Base-by-base conservation (phyloP, 2,113 vertebrate species). In the Cervus canadensis region DNA sequence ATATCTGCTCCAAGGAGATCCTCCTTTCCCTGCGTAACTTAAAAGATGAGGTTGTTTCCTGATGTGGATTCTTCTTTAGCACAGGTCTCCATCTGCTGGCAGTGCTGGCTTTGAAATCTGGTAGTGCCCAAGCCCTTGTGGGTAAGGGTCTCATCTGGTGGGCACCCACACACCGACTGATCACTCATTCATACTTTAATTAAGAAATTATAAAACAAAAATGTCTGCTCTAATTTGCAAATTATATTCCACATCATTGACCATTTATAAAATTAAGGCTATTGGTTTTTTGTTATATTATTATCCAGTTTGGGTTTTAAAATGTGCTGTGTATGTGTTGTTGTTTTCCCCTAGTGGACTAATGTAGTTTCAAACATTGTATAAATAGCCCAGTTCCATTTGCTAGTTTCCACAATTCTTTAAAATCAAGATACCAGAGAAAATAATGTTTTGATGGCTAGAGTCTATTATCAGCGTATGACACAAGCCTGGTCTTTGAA, bases 391-490 rank as follows among this genome's bases (percentile, higher is more conserved):
- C 71, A 50, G 89, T 64, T 97, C 93, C 56, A 86, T 62, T 96
- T 96, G 76, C 94, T 81, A 54, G 91, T 91, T 97, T 94, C 83
- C 57, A 97, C 96, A 96, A 97, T 98, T 97, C 87, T 98, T 98
- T 97, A 93, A 97, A 97, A 98, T 97, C 97, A 93, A 97, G 97
- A 96, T 95, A 89, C 89, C 78, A 96, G 97, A 98, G 97, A 98
- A 96, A 98, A 96, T 54, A 98, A 87, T 5, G 21, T 95, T 97
- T 97, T 96, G 98, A 98, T 97, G 96, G 95, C 95, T 87, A 84
- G 67, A 95, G 93, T 95, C 95, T 94, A 93, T 95, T 98, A 97
- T 97, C 98, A 97, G 93, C 74, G 11, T 96, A 94, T 97, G 96
- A 97, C 96, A 97, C 52, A 71, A 86, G 93, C 83, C 91, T 91